A percentile compares a stretch with the other conserved stretches of the same genome.
Evolutionary conservation across 2,797 vertebrate genomes (phyloP).

Genomic region (Cirrhinus mrigala): DNA sequence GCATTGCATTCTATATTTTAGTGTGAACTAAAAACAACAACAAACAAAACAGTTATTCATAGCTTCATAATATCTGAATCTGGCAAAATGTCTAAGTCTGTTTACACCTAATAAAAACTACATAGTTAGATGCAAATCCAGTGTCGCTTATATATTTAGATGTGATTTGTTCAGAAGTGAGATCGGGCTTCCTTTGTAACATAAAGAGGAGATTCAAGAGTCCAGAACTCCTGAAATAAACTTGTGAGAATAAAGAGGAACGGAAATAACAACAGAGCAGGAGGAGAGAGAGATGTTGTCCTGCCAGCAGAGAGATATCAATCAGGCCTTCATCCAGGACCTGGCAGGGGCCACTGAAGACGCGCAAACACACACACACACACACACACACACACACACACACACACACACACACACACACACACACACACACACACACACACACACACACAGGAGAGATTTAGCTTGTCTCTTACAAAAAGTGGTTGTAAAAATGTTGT

Average conservation of each 20-base stretch:
- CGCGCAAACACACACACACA: constrained; percentile 23
- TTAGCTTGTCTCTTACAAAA: background rate
- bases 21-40: background rate
- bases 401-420: background rate
- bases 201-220: constrained; percentile 17
- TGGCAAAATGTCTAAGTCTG: background rate
- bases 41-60: background rate
- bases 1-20: background rate
- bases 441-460: background rate
- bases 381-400: constrained; percentile 2
- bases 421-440: background rate
- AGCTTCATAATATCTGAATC: background rate
- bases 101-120: background rate
- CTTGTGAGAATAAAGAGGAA: constrained; percentile 20
- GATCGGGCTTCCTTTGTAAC: background rate
- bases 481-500: background rate
- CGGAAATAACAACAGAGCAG: constrained; percentile 48
- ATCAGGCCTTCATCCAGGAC: constrained; percentile 45
- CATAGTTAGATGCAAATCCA: background rate
- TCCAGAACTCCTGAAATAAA: constrained; percentile 26
- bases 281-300: constrained; percentile 6
- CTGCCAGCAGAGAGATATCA: constrained; percentile 27
- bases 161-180: constrained; percentile 4
- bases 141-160: constrained; percentile 1
- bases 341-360: constrained; percentile 21